Percentiles rank a stretch among this genome's conserved stretches.
Evolutionary conservation across 2,113 vertebrate species (phyloP).

Genomic region (Cygnus buccinator): DNA sequence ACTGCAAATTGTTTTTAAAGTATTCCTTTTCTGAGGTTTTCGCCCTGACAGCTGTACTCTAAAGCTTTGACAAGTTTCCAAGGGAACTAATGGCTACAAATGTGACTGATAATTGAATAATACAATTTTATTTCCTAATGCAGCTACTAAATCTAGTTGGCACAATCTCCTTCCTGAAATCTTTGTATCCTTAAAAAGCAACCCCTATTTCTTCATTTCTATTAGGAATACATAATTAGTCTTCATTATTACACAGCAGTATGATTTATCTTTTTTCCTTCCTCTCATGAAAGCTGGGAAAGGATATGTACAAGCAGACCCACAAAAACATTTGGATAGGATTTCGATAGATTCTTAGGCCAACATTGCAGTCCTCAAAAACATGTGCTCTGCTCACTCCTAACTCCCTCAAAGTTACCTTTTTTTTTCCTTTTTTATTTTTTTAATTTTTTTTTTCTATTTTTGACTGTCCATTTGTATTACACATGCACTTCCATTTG

Average conservation of each 20-base stretch:
- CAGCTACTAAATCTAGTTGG: background rate
- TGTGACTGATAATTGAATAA: constrained; percentile 5
- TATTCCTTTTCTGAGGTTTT: background rate
- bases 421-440: background rate
- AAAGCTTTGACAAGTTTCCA: constrained; percentile 31
- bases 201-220: background rate
- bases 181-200: background rate
- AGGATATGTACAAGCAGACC: background rate
- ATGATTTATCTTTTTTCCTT: background rate
- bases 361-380: background rate
- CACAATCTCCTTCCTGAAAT: background rate
- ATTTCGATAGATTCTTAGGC: background rate
- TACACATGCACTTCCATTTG: background rate
- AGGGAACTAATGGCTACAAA: constrained; percentile 18
- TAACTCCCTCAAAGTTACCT: background rate
- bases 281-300: background rate
- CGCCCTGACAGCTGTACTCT: background rate
- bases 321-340: background rate
- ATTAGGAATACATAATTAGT: background rate
- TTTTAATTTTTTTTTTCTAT: background rate
- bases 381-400: background rate
- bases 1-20: background rate
- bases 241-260: background rate
- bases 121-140: constrained; percentile 8
- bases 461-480: background rate